Percentiles rank a stretch among this genome's conserved stretches.
phyloP scores from a whole-genome alignment of 2,888 invertebrate genomes.

The Holacanthella duospinosa region DNA sequence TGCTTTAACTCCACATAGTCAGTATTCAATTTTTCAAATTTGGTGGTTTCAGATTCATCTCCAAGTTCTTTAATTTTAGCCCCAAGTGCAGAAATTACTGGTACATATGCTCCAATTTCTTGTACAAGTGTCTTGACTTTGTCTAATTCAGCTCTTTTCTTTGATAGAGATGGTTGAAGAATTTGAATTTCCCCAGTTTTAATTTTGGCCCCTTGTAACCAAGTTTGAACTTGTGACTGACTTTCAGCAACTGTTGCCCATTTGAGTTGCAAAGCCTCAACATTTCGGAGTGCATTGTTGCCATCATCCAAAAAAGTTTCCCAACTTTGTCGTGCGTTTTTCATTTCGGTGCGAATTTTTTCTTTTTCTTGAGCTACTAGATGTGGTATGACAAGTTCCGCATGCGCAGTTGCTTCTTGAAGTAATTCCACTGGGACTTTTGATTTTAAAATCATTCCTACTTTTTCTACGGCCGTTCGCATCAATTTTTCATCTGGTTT shows the following conservation, averaged over 20 bases:
- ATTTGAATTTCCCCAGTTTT: constrained; percentile 59
- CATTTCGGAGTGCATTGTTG: constrained; percentile 70
- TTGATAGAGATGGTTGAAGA: constrained; percentile 66
- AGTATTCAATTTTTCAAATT: constrained; percentile 60
- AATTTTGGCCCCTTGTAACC: constrained; percentile 68
- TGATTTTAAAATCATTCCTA: background rate
- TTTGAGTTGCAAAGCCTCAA: constrained; percentile 79
- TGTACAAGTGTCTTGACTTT: constrained; percentile 67
- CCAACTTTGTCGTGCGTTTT: constrained; percentile 67
- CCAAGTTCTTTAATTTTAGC: constrained; percentile 68
- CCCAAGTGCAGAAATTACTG: constrained; percentile 68
- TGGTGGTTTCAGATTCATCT: constrained; percentile 66
- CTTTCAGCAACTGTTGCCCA: constrained; percentile 88
- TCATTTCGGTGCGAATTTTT: constrained; percentile 65
- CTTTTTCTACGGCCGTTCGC: background rate
- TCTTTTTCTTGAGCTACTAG: constrained; percentile 82
- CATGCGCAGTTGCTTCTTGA: constrained; percentile 70
- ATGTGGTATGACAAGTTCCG: constrained; percentile 76
- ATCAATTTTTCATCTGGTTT: constrained; percentile 51
- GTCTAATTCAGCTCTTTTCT: constrained; percentile 79
- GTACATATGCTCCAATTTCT: constrained; percentile 75
- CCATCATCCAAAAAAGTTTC: constrained; percentile 75
- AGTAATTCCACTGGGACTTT: constrained; percentile 46
- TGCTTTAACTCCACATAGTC: constrained; percentile 59
- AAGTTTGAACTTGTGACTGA: constrained; percentile 70